phyloP scores from a whole-genome alignment of 2,888 invertebrate species.

The Pheosia tremula region DNA sequence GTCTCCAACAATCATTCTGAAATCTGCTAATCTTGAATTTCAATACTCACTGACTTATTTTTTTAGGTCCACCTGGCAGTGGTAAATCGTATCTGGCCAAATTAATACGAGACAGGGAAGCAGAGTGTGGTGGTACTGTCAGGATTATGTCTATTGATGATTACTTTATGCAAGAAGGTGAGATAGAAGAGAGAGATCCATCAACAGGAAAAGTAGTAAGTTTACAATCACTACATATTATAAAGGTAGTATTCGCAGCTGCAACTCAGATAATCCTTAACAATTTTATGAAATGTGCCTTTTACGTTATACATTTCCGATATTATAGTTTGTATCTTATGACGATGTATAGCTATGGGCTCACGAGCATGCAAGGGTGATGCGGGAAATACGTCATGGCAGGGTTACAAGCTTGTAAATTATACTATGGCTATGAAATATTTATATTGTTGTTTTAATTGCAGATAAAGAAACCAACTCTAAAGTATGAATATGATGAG shows the following conservation, averaged over 20 bases:
- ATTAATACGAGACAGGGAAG: constrained; percentile 92
- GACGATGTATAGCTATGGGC: no score
- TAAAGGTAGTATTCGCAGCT: background rate
- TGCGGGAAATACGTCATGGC: no score
- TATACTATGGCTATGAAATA: background rate
- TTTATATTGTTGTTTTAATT: constrained; percentile 41
- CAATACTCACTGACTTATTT: constrained; percentile 11
- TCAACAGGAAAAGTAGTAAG: constrained; percentile 89
- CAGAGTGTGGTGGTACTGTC: constrained; percentile 94
- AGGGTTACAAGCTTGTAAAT: no score
- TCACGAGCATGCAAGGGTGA: no score
- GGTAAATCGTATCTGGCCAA: constrained; percentile 97
- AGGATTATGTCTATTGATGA: constrained; percentile 97
- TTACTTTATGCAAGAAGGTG: constrained; percentile 96
- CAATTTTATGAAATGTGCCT: no score
- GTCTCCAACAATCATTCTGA: background rate
- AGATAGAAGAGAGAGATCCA: constrained; percentile 88
- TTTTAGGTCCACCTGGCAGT: constrained; percentile 93
- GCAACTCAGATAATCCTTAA: background rate
- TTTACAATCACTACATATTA: constrained; percentile 34
- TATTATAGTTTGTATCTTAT: no score
- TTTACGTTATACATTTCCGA: no score
- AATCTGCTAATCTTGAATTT: background rate
- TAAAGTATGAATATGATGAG: constrained; percentile 95
- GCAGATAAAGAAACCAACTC: constrained; percentile 85